Base-by-base conservation (phyloP, 92 coral and sea anemone species). In the Porites lobata region DNA sequence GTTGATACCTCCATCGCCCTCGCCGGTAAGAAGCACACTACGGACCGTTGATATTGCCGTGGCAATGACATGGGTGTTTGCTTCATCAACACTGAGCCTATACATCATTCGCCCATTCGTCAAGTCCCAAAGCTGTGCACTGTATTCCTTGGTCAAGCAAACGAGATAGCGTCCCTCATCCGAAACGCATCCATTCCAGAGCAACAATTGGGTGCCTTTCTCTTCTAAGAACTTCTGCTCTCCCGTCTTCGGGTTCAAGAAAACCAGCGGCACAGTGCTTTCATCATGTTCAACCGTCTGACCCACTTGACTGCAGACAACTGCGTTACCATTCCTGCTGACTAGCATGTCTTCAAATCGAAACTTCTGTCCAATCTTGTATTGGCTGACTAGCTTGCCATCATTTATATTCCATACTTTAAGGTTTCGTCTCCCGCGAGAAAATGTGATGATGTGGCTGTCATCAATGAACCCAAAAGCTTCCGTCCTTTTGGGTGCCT, bases 361-460 rank as follows among this genome's bases (percentile, higher is more conserved):
- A 78, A 93, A 92, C 68, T 83, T 87, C 83, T 96, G 99, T 21
- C 96, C 96, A 80, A 94, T 92, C 80, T 89, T 96, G 88, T 89
- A 86, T 78, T 93, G 92, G 61, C 90, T 68, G 12, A 92, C 82
- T 9, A 93, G 89, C 65, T 86, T 85, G 18, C 99, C 99, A n/a
- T 83, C 88, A 67, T 90, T 84, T 79, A 96, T 82, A 76, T 91
- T 75, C 99, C 98, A 96, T 43, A 96, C 92, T 91, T 96, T 96
- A 61, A 96, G 96, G 85, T 95, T 92, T n/a, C 98, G 92, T 79
- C 99, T 83, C 52, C 98, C 98, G 26, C 91, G 94, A 15, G 99
- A 95, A 75, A 96, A 90, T 0, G 94, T 86, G 12, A 96, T 89
- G 82, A 95, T 58, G 73, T 76, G 95, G 26, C 79, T 86, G 69